These are phyloP conservation scores for Drepana falcataria DNA, from an alignment of 2,888 invertebrate genomes.

Conservation along the genomic window DNA sequence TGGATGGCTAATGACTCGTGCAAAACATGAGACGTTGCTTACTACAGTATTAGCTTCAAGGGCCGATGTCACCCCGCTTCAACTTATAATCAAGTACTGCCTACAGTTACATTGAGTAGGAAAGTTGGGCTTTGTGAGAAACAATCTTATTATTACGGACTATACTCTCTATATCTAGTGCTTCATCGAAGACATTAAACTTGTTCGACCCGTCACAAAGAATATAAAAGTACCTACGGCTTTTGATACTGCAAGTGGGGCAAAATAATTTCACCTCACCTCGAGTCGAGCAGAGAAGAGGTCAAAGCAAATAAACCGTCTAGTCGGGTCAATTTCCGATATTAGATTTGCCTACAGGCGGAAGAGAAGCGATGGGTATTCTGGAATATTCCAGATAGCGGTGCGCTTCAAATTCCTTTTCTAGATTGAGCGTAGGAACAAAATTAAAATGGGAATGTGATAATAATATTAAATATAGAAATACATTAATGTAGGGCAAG, in stretches of 20 bases:
- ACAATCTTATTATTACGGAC: neutral
- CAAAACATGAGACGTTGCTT: neutral
- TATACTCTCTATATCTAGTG: neutral
- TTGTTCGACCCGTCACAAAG: neutral
- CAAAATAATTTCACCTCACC: constrained; percentile 56
- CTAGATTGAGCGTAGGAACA: constrained; percentile 19
- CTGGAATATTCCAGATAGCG: constrained; percentile 24
- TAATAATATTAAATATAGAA: too few species aligned
- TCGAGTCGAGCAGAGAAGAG: constrained; percentile 42
- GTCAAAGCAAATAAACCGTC: constrained; percentile 57
- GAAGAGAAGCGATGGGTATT: constrained; percentile 27
- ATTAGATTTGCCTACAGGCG: constrained; percentile 61
- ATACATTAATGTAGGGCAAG: too few species aligned
- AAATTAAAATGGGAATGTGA: too few species aligned
- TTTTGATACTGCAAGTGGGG: constrained; percentile 41
- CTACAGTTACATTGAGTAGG: neutral
- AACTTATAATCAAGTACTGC: neutral
- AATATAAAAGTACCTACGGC: constrained; percentile 15
- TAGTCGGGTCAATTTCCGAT: constrained; percentile 63
- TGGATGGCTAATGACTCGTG: neutral
- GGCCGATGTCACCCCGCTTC: neutral
- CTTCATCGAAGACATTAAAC: neutral
- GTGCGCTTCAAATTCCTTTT: constrained; percentile 28
- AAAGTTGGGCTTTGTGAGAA: neutral
- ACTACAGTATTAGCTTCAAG: neutral